Evolutionary conservation across 2,797 vertebrate species (phyloP).

Genomic region (Acipenser oxyrinchus): DNA sequence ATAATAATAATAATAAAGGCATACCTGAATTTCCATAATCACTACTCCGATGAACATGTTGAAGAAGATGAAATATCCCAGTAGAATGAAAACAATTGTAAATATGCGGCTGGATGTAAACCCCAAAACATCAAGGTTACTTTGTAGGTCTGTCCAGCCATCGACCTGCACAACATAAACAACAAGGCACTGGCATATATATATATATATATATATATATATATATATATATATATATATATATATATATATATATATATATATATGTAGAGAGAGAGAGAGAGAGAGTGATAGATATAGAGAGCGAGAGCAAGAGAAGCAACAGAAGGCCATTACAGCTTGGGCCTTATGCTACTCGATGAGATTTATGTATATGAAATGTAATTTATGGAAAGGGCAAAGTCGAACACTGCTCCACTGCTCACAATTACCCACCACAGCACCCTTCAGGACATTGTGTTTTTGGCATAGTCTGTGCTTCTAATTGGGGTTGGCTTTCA

Average conservation of each 20-base stretch:
- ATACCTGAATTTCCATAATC: slow-evolving; percentile 40
- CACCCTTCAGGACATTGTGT: neutral
- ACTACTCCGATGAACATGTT: slow-evolving; percentile 38
- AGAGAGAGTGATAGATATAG: neutral
- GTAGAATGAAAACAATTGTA: slow-evolving; percentile 38
- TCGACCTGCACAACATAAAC: slow-evolving; percentile 36
- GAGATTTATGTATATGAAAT: too few species aligned
- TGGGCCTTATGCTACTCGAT: too few species aligned
- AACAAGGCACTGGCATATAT: too few species aligned
- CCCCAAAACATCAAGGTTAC: slow-evolving; percentile 13
- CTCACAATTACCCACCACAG: neutral
- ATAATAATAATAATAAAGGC: too few species aligned
- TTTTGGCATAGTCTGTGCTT: too few species aligned
- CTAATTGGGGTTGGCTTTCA: too few species aligned
- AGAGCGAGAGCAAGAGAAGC: too few species aligned
- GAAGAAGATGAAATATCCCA: slow-evolving; percentile 45
- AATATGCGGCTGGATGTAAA: slow-evolving; percentile 29
- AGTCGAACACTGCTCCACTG: neutral
- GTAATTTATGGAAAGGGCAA: too few species aligned
- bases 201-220: too few species aligned
- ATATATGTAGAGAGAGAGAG: neutral
- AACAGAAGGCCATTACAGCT: too few species aligned
- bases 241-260: too few species aligned
- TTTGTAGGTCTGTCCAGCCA: slow-evolving; percentile 43
- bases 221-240: too few species aligned